Percentiles rank a stretch among this genome's conserved stretches.
These are phyloP conservation scores for Tragopan temminckii DNA, from an alignment of 2,797 vertebrate genomes.

Conservation along the genomic window DNA sequence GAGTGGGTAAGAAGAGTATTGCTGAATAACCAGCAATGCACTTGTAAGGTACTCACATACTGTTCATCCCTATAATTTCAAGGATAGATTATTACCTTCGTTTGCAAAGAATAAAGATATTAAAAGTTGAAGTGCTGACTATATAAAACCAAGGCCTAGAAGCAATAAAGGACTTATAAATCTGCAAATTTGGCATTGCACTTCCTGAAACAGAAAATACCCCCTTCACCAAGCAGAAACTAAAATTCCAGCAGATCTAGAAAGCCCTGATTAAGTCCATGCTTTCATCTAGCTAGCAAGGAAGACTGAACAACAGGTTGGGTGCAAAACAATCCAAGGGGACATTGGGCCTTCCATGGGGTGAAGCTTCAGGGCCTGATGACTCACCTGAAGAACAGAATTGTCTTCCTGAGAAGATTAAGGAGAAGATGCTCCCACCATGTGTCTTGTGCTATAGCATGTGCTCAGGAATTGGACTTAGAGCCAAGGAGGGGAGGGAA, in stretches of 20 bases:
- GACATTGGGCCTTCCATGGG: not conserved
- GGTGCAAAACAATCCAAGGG: not conserved
- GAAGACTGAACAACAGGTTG: not conserved
- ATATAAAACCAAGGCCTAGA: not conserved
- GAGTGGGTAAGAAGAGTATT: not conserved
- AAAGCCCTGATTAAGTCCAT: not conserved
- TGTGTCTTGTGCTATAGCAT: not conserved
- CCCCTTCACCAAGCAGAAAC: not conserved
- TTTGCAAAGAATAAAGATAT: not conserved
- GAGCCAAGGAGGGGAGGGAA: not conserved
- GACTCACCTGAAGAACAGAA: not conserved
- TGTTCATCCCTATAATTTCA: not conserved
- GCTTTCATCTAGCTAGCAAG: not conserved
- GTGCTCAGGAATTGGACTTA: not conserved
- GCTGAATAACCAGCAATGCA: not conserved
- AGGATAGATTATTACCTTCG: not conserved
- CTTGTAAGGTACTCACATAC: not conserved
- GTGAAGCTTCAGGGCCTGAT: not conserved
- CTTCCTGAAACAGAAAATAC: not conserved
- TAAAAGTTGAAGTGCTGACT: not conserved
- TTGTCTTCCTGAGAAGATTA: not conserved
- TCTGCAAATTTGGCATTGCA: not conserved
- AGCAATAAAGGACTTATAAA: not conserved
- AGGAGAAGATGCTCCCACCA: not conserved
- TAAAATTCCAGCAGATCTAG: not conserved